Evolutionary conservation across 1,140 invertebrate genomes (phyloP).

Genomic region (Macrostomum lignano): DNA sequence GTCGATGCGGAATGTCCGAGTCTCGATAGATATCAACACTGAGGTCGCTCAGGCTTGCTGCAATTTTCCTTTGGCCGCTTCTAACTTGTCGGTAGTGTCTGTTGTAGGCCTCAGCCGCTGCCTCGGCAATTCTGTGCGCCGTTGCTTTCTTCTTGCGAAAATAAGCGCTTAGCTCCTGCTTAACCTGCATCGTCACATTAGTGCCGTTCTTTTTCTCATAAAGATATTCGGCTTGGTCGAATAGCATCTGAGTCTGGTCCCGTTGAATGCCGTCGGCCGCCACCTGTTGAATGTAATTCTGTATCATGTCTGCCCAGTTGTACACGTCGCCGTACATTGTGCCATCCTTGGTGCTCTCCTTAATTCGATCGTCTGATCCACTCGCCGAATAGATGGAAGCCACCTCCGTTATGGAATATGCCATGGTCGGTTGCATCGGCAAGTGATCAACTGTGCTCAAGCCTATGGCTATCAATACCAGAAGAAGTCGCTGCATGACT

Average conservation of each 20-base stretch:
- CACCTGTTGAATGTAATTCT: slow-evolving; percentile 29
- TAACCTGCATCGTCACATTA: slow-evolving; percentile 18
- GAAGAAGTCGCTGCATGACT: no score
- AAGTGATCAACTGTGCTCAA: no score
- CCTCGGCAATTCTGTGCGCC: slow-evolving; percentile 19
- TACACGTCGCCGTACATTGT: slow-evolving; percentile 26
- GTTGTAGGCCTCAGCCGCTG: slow-evolving; percentile 22
- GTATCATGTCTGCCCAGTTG: slow-evolving; percentile 29
- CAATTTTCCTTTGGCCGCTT: no score
- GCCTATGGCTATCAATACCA: no score
- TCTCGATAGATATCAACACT: slow-evolving; percentile 18
- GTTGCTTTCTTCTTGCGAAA: slow-evolving; percentile 23
- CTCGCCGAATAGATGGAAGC: no score
- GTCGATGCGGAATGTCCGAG: slow-evolving; percentile 20
- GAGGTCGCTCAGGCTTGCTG: slow-evolving; percentile 14
- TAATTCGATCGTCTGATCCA: slow-evolving; percentile 3
- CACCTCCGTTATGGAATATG: no score
- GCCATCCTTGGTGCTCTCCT: slow-evolving; percentile 9
- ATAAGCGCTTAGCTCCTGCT: slow-evolving; percentile 20
- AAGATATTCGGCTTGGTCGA: slow-evolving; percentile 25
- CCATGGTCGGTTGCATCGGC: no score
- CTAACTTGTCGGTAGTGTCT: slow-evolving; percentile 11
- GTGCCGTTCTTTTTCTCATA: slow-evolving; percentile 23
- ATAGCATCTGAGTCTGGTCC: slow-evolving; percentile 21
- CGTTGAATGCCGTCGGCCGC: slow-evolving; percentile 27